Evolutionary conservation across 2,113 vertebrate genomes (phyloP).

Genomic region (Tauraco erythrolophus): DNA sequence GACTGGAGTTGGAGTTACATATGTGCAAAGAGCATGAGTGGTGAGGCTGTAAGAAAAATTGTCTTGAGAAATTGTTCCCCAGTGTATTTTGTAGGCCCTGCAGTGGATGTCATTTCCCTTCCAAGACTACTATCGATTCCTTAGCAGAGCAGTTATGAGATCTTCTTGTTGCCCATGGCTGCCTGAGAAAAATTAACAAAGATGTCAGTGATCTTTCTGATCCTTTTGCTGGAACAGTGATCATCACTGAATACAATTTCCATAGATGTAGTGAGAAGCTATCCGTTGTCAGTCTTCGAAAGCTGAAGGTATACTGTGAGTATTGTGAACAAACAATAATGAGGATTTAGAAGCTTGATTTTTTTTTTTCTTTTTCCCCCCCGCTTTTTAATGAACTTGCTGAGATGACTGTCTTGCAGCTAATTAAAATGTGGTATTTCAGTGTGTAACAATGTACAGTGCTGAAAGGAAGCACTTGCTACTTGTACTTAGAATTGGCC

Average conservation of each 20-base stretch:
- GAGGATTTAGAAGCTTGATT: background rate
- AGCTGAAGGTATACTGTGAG: background rate
- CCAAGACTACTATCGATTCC: background rate
- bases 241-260: background rate
- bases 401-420: background rate
- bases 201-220: background rate
- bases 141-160: background rate
- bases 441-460: background rate
- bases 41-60: background rate
- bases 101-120: background rate
- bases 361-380: too few species aligned
- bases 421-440: background rate
- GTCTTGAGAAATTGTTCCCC: background rate
- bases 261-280: background rate
- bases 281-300: background rate
- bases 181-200: background rate
- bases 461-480: background rate
- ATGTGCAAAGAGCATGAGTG: background rate
- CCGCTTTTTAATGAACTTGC: background rate
- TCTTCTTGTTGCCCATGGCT: background rate
- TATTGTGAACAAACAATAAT: background rate
- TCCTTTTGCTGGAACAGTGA: background rate
- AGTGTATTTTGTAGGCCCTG: background rate
- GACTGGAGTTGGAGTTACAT: background rate
- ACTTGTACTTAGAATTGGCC: background rate